Base-by-base conservation (phyloP, 2,888 invertebrate genomes). In the Drosophila nigritarsus region DNA sequence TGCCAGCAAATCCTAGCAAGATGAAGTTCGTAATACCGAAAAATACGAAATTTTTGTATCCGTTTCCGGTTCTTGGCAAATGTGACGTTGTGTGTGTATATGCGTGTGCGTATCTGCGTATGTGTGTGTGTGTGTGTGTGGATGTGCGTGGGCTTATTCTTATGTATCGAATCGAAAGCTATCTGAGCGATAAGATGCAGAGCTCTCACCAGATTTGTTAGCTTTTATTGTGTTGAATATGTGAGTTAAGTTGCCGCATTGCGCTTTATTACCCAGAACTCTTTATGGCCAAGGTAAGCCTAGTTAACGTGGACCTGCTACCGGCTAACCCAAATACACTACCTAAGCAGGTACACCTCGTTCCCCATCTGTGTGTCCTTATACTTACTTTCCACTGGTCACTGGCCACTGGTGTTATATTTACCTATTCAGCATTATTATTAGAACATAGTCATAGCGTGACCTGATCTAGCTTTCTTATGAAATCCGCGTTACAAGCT, bases 41-140 rank as follows among this genome's bases (percentile, higher is more conserved):
- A 76, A 80, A 83, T 73, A 71, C 76, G 69, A 80, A 80, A 83
- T 80, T 80, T 80, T 81, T 76, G 77, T 81, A 80, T 80, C 80
- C 77, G 71, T 83, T 83, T 76, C 80, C 73, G 80, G 36, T 62
- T 24, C 20, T 59, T 42, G 48, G 45, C 34, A 38, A 51, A 56
- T 55, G 42, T 11, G 53, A 42, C 40, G n/a, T 60, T 60, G 45
- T 50, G 18, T 55, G 38, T 27, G 27, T 58, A n/a, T 50, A 13
- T 53, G 20, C 13, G 50, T 13, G 49, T 38, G 27, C 56, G 30
- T 32, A 32, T 18, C 40, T 38, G 27, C 61, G 27, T 32, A 32
- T 62, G 30, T 45, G 30, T 58, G 11, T 20, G 29, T 15, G 42
- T 15, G 15, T 30, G 49, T 20, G 53, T 36, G 20, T 66, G 36